These are phyloP conservation scores for Agrochola lychnidis DNA, from an alignment of 2,888 invertebrate genomes.

Conservation along the genomic window DNA sequence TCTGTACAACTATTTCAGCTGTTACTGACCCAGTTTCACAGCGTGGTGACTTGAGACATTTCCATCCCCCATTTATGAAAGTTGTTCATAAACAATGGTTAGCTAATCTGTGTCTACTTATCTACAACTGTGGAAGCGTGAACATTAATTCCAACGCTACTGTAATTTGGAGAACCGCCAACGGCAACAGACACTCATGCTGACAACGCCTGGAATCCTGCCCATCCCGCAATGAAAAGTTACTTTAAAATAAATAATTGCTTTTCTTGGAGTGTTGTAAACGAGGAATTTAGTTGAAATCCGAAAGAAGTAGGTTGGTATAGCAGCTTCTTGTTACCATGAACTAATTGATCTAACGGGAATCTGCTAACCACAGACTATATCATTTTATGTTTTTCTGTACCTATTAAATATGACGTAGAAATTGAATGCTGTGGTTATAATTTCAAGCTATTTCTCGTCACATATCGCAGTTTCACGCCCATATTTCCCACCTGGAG, in stretches of 20 bases:
- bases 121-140: constrained; percentile 46
- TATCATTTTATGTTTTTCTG: neutral
- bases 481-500: neutral
- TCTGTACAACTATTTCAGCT: neutral
- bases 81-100: constrained; percentile 19
- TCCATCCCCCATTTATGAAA: too few species aligned
- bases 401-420: too few species aligned
- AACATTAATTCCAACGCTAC: constrained; percentile 54
- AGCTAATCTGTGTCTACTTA: constrained; percentile 58
- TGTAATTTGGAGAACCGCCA: constrained; percentile 55
- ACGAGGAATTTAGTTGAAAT: constrained; percentile 16
- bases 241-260: constrained; percentile 58
- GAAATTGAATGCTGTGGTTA: neutral
- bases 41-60: neutral
- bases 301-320: neutral
- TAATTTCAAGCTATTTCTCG: neutral
- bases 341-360: neutral
- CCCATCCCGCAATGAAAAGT: constrained; percentile 55
- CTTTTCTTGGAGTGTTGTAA: constrained; percentile 32
- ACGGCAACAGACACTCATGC: constrained; percentile 52
- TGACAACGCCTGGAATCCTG: constrained; percentile 59
- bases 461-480: neutral
- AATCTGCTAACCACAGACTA: neutral
- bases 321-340: too few species aligned
- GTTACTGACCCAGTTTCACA: neutral